These are phyloP conservation scores for Uropsilus gracilis DNA, from an alignment of 2,113 vertebrate genomes.

Conservation along the genomic window DNA sequence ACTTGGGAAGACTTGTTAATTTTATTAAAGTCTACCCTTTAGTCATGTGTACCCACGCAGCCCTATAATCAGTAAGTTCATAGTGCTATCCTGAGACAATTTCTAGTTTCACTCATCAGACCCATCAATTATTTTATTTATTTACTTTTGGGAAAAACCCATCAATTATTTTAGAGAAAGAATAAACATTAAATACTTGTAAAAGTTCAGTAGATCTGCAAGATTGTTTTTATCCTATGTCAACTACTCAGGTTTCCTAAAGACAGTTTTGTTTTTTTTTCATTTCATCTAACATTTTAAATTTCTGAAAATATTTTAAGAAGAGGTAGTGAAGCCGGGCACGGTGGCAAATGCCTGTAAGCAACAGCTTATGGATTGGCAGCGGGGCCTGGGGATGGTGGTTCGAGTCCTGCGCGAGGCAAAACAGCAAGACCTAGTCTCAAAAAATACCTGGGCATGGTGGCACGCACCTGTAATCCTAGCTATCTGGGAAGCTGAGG, in stretches of 20 bases:
- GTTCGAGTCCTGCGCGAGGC: too few relatives aligned
- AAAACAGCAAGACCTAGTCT: too few relatives aligned
- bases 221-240: neutral
- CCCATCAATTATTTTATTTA: neutral
- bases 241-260: neutral
- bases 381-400: too few relatives aligned
- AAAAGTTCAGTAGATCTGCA: constrained; percentile 5
- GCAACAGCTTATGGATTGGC: too few relatives aligned
- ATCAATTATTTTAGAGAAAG: constrained; percentile 14
- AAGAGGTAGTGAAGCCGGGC: too few relatives aligned
- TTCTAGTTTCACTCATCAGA: neutral
- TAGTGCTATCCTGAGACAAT: constrained; percentile 12
- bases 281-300: constrained; percentile 19
- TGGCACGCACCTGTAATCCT: too few relatives aligned
- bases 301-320: constrained; percentile 21
- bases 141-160: too few relatives aligned
- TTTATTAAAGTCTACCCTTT: neutral
- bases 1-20: neutral
- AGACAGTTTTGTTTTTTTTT: neutral
- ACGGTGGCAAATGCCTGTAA: too few relatives aligned
- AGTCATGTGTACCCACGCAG: neutral
- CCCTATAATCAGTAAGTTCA: neutral
- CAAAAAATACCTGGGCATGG: too few relatives aligned
- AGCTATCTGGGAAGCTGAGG: too few relatives aligned
- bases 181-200: neutral